phyloP scores from a whole-genome alignment of 2,888 invertebrate genomes.

The Lissocephala sabroskyi region DNA sequence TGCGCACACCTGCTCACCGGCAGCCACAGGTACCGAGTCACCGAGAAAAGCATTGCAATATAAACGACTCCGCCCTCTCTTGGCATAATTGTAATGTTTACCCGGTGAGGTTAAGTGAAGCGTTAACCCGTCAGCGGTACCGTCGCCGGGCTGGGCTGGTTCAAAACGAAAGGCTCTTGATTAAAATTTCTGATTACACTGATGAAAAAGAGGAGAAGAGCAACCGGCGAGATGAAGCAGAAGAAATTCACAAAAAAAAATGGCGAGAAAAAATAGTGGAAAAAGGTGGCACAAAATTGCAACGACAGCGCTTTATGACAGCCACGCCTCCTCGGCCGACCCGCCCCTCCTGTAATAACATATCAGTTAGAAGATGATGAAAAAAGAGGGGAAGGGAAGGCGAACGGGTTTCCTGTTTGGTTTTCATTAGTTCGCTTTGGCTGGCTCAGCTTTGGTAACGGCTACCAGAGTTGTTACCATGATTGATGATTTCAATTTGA shows the following conservation, averaged over 20 bases:
- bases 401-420: slow-evolving; percentile 29
- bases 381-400: not conserved
- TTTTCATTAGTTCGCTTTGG: slow-evolving; percentile 48
- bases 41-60: too few relatives aligned
- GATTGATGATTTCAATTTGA: slow-evolving; percentile 67
- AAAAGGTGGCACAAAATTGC: slow-evolving; percentile 57
- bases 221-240: slow-evolving; percentile 16
- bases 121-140: slow-evolving; percentile 39
- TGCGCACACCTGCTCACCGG: too few relatives aligned
- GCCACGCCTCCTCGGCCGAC: slow-evolving; percentile 13
- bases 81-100: slow-evolving; percentile 60
- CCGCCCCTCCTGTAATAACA: slow-evolving; percentile 45
- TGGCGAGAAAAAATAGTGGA: slow-evolving; percentile 26
- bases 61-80: slow-evolving; percentile 22
- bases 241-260: slow-evolving; percentile 11
- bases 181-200: slow-evolving; percentile 62
- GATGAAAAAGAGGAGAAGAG: slow-evolving; percentile 22
- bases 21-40: slow-evolving; percentile 13
- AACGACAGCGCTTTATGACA: slow-evolving; percentile 57
- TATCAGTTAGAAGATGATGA: slow-evolving; percentile 38
- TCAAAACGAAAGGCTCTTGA: slow-evolving; percentile 34
- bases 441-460: slow-evolving; percentile 17
- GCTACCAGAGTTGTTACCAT: slow-evolving; percentile 29
- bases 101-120: slow-evolving; percentile 50
- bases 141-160: slow-evolving; percentile 12